Base-by-base conservation (phyloP, 2,797 vertebrate genomes). In the Numenius phaeopus region DNA sequence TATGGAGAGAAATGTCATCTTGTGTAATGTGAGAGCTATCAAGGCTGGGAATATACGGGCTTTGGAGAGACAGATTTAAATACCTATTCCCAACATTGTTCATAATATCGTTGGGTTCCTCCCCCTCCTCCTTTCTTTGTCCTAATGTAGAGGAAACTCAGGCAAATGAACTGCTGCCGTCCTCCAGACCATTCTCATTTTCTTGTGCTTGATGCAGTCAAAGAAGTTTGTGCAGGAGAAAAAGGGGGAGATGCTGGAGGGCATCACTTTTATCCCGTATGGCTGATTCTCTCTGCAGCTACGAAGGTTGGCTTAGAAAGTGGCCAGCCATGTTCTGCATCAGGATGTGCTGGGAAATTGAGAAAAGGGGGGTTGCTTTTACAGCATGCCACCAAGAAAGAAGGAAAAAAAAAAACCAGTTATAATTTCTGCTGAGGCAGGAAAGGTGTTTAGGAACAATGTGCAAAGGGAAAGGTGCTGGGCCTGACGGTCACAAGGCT, bases 41-140 rank as follows among this genome's bases (percentile, higher is more conserved):
- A 91, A 90, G 72, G 72, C 89, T 91, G 87, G 79, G 94, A 94
- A 95, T 95, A 42, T 83, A 42, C 22, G 10, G 76, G 79, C 69
- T 95, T 94, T 90, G 91, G 92, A 94, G 91, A 97, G 92, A 89
- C 64, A 92, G 75, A 94, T 94, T 90, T 92, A 90, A 91, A 91
- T 69, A 92, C 88, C 82, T 95, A 55, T 94, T 94, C 90, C 93
- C 90, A 76, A 40, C 59, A 90, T 70, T 95, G 83, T 89, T 96
- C 77, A 91, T 80, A 85, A 87, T 50, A 65, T 72, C 1, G 0
- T 27, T 78, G 84, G 47, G 80, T 67, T 66, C 59, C 94, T 97
- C 84, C 93, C 87, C 73, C 50, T 95, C 77, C 79, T 50, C 34
- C 42, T 57, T 86, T 92, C 79, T 87, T 97, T 37, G 3, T 72